Conservation (phyloP, 2,113 vertebrate species). For the Phaethornis superciliosus region DNA sequence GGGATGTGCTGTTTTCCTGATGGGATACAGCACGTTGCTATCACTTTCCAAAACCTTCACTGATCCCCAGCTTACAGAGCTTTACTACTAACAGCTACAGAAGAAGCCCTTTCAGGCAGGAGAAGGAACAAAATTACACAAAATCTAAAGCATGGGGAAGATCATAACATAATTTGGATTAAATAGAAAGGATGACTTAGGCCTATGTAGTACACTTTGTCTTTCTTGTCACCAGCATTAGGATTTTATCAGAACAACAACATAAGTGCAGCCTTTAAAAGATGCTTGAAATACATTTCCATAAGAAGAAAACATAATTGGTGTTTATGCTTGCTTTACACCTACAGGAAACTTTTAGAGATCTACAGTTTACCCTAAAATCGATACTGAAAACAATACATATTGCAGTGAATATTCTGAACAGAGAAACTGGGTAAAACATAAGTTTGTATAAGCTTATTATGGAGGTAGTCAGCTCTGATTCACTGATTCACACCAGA, state of each 20-base stretch:
- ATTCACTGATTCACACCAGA: background rate
- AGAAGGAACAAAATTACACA: background rate
- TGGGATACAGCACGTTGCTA: background rate
- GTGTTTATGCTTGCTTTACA: background rate
- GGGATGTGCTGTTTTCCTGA: background rate
- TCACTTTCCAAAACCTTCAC: background rate
- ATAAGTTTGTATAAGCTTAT: background rate
- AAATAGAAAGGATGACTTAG: background rate
- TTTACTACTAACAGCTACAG: background rate
- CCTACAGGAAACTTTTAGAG: background rate
- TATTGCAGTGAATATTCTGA: background rate
- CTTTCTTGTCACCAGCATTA: background rate
- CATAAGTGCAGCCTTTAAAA: background rate
- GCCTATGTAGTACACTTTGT: background rate
- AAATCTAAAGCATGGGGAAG: background rate
- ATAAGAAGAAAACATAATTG: background rate
- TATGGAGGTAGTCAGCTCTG: background rate
- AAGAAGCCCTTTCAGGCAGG: background rate
- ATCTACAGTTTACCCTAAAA: background rate
- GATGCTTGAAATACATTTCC: background rate
- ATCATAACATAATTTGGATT: background rate
- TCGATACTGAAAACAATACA: background rate
- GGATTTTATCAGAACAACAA: background rate
- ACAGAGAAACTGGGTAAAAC: background rate
- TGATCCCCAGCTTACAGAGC: background rate